Evolutionary conservation across 1,140 invertebrate genomes (phyloP).

Genomic region (Spodoptera frugiperda): DNA sequence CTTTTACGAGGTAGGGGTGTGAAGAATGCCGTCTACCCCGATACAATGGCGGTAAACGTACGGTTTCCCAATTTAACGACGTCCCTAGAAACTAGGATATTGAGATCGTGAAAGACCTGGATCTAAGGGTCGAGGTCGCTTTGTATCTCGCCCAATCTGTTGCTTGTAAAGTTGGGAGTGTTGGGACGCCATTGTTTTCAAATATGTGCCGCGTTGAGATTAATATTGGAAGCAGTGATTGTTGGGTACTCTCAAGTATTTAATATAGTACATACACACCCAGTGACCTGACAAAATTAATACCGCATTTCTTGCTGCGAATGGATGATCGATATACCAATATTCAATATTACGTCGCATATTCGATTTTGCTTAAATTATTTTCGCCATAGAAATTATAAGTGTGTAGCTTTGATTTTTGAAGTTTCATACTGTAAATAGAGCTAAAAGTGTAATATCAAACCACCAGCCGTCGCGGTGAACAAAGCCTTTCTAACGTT

Average conservation of each 20-base stretch:
- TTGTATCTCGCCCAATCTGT: constrained; percentile 39
- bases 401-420: background rate
- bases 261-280: background rate
- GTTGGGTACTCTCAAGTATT: background rate
- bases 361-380: too few species aligned
- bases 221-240: constrained; percentile 9
- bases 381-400: background rate
- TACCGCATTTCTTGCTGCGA: too few species aligned
- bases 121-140: constrained; percentile 28
- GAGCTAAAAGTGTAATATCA: background rate
- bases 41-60: constrained; percentile 61
- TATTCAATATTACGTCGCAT: too few species aligned
- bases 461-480: background rate
- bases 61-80: constrained; percentile 55
- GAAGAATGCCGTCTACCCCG: constrained; percentile 63
- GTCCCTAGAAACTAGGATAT: constrained; percentile 35
- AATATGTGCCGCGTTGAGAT: constrained; percentile 5
- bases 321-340: too few species aligned
- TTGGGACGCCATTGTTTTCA: constrained; percentile 25
- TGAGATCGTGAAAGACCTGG: constrained; percentile 48
- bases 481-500: constrained; percentile 18
- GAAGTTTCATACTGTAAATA: background rate
- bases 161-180: background rate
- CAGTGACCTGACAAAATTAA: background rate
- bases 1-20: constrained; percentile 62